phyloP scores from a whole-genome alignment of 2,113 vertebrate genomes.

The Bettongia penicillata region DNA sequence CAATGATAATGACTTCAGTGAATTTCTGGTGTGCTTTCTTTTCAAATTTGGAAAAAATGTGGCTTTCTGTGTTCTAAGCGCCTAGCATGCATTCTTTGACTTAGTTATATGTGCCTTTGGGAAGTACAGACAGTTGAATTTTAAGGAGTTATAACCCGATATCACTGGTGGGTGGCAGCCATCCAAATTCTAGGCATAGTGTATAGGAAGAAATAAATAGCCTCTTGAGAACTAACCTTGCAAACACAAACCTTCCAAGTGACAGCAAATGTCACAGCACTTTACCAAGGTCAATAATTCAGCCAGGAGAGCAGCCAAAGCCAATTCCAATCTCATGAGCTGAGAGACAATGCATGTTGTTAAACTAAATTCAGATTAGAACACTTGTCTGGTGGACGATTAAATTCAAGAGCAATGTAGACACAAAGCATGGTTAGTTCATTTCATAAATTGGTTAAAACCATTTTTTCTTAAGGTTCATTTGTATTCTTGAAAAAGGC shows the following conservation, averaged over 20 bases:
- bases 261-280: neutral
- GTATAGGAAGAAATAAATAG: neutral
- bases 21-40: neutral
- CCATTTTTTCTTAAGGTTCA: neutral
- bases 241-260: neutral
- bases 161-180: neutral
- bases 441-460: neutral
- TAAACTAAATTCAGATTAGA: neutral
- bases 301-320: neutral
- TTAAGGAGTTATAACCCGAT: neutral
- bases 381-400: neutral
- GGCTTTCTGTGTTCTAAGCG: neutral
- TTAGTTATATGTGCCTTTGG: neutral
- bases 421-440: neutral
- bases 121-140: neutral
- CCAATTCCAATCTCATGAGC: neutral
- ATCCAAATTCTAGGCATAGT: neutral
- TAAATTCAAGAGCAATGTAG: neutral
- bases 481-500: neutral
- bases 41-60: neutral
- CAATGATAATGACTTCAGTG: neutral
- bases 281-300: slow-evolving; percentile 3
- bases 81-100: neutral
- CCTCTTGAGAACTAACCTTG: neutral
- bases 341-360: neutral